A percentile compares a stretch with the other conserved stretches of the same genome.
These are phyloP conservation scores for Eupsittula cactorum DNA, from an alignment of 2,113 vertebrate species.

Conservation along the genomic window DNA sequence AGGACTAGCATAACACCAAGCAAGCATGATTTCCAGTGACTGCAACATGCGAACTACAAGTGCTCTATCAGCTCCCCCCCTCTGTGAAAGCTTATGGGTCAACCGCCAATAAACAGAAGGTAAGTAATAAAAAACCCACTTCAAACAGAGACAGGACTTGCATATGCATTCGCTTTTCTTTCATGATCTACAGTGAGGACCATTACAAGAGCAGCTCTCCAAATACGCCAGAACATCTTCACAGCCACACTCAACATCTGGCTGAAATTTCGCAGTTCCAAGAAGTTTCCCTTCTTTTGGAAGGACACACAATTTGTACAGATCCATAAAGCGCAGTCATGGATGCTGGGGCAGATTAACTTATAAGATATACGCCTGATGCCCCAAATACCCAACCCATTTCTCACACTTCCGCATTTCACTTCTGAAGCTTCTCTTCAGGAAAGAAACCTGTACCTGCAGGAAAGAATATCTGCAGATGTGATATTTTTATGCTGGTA, in stretches of 20 bases:
- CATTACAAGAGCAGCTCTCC: neutral
- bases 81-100: neutral
- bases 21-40: neutral
- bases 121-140: neutral
- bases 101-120: neutral
- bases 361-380: rapidly evolving
- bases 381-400: neutral
- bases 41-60: neutral
- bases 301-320: neutral
- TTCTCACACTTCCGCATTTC: neutral
- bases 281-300: neutral
- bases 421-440: neutral
- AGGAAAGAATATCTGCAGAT: neutral
- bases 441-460: rapidly evolving
- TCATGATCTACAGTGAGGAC: neutral
- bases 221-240: neutral
- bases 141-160: neutral
- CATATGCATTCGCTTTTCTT: neutral
- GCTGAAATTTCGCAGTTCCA: neutral
- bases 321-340: neutral
- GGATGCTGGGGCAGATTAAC: neutral
- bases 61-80: neutral
- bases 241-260: rapidly evolving
- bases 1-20: neutral
- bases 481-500: neutral